Evolutionary conservation across 1,140 invertebrate species (phyloP), one percentile per base, ranked within the genome.

Genomic region (Ostrea edulis): DNA sequence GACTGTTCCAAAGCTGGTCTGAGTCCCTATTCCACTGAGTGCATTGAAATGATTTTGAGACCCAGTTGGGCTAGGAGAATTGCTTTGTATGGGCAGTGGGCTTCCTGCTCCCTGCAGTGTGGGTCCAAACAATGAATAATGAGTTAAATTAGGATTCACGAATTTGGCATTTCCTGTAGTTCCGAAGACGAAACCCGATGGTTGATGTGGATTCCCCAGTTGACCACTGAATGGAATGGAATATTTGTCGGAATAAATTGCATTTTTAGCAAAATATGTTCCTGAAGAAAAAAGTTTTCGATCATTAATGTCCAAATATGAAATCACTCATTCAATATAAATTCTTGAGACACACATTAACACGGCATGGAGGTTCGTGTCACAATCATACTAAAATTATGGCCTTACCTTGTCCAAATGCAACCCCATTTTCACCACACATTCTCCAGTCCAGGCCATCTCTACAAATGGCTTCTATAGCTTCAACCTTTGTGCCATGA

Each of bases 361-460:
- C 35, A 44, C 1, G 5, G 35, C n/a, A 44, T 44, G 35, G 35
- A 44, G 35, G 35, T 44, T 44, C 35, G 5, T 44, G 35, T 44
- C 5, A 5, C 35, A 44, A 44, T 44, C 35, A 44, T 44, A 5
- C 20, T 44, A 83, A n/a, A 83, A 83, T 51, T 68, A 7, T 25
- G 12, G 17, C 12, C n/a, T 83, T 89, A 94, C 94, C 94, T 88
- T 93, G 91, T 22, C 94, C 94, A 91, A 91, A 94, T 20, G 92
- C 89, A 35, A 92, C 92, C 11, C 93, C 94, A 90, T 94, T 92
- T 89, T 92, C 92, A 20, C 93, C 94, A 89, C 92, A 93, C 22
- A 93, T 77, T 54, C 94, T 89, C 93, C 93, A 94, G 86, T 94
- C 94, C 86, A 94, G 92, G 0, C 93, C 93, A 53, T 92, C 89